Evolutionary conservation across 2,797 vertebrate species (phyloP), one percentile per base, ranked within the genome.

Genomic region (Telmatherina bonti): DNA sequence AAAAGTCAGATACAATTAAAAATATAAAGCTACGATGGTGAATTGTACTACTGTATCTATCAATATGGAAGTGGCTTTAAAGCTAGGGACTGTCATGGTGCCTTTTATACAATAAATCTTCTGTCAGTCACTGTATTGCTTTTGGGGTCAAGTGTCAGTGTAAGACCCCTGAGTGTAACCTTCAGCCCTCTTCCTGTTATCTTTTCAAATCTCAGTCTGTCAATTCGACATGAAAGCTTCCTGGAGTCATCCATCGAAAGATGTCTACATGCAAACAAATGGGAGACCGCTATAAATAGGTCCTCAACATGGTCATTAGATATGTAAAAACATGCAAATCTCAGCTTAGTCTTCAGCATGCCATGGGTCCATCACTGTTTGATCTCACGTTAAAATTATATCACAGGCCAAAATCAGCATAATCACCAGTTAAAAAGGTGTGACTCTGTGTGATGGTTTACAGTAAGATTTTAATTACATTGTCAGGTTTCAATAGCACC

Each of bases 261-360:
- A 15, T 3, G 8, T 49, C 49, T 22, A 1, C 9, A 27, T 30
- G 27, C 45, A 68, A n/a, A 69, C 30, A 64, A 4, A 41, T 6
- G 49, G 49, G 24, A 27, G 1, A 26, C 0, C 8, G 0, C n/a
- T 55, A 27, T 47, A n/a, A 8, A 35, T 27, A 35, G 1, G 3
- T 36, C 55, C 27, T 47, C 60, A 36, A 26, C 54, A 41, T 53
- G 24, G 0, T 9, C 18, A 81, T 80, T 71, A 78, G 5, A 81
- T 53, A 73, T 84, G 74, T 70, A 80, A 84, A 86, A 57, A 24
- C 15, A 76, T 85, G 82, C 72, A 86, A 83, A 89, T 75, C 45
- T 30, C 58, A 70, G n/a, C 54, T 20, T 26, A 38, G 58, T 74
- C 77, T 64, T 38, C 13, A 15, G 31, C 16, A 4, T 47, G 1